A percentile compares a stretch with the other conserved stretches of the same genome.
Evolutionary conservation across 2,797 vertebrate species (phyloP).

Genomic region (Microctenopoma stevenorrisi): DNA sequence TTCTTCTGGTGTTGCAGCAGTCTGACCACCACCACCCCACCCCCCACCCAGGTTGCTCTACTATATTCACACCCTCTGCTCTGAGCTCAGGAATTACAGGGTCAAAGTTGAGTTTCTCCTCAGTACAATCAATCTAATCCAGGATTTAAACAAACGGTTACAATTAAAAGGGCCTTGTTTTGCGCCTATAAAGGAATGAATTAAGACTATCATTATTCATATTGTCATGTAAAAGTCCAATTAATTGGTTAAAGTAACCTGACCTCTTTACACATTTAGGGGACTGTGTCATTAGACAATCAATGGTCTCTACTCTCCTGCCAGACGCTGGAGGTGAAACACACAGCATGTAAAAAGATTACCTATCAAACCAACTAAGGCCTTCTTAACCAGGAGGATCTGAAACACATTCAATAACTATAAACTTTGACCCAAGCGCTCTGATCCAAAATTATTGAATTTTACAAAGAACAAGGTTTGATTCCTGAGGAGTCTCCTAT

Average conservation of each 20-base stretch:
- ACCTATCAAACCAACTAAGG: conserved; percentile 47
- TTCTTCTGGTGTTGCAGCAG: conserved; percentile 45
- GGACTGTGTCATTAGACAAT: conserved; percentile 46
- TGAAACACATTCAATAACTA: conserved; percentile 31
- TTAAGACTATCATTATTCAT: conserved; percentile 30
- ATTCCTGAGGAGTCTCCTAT: conserved; percentile 46
- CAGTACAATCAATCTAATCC: conserved; percentile 30
- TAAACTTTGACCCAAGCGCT: conserved; percentile 37
- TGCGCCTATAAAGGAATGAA: conserved; percentile 37
- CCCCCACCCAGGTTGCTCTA: conserved; percentile 25
- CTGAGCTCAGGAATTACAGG: conserved; percentile 54
- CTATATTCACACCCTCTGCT: conserved; percentile 28
- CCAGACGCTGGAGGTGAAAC: conserved; percentile 63
- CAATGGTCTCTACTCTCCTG: conserved; percentile 62
- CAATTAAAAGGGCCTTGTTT: conserved; percentile 28
- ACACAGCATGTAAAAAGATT: conserved; percentile 41
- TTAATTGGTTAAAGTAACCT: conserved; percentile 44
- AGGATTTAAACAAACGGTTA: conserved; percentile 35
- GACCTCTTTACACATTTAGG: conserved; percentile 35
- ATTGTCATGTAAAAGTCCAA: conserved; percentile 39
- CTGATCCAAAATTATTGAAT: conserved; percentile 28
- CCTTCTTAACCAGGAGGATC: conserved; percentile 43
- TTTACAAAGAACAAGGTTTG: conserved; percentile 55
- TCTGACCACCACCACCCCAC: conserved; percentile 1
- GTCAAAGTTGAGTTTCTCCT: conserved; percentile 50